phyloP scores from a whole-genome alignment of 2,888 invertebrate species.

The Protodeltote pygarga region DNA sequence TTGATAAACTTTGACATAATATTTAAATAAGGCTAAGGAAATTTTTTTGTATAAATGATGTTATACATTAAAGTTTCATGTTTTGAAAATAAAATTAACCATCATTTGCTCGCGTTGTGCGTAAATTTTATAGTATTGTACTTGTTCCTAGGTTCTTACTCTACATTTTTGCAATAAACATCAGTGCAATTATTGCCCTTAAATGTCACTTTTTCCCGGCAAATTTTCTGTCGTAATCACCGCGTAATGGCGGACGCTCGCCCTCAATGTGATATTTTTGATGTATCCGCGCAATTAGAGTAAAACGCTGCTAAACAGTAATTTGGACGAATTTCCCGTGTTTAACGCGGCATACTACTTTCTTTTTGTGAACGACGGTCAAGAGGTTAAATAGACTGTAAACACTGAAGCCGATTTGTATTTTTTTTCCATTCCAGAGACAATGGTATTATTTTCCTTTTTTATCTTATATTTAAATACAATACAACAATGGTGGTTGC shows the following conservation, averaged over 20 bases:
- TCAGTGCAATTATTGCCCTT: constrained; percentile 28
- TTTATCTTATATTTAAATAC: constrained; percentile 28
- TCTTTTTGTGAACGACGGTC: constrained; percentile 70
- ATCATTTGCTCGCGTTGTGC: no score
- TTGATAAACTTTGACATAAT: no score
- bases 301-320: constrained; percentile 80
- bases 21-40: no score
- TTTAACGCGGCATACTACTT: constrained; percentile 80
- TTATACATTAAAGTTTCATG: no score
- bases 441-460: constrained; percentile 33
- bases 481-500: constrained; percentile 21
- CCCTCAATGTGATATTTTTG: constrained; percentile 69
- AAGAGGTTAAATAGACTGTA: constrained; percentile 82
- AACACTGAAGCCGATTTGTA: constrained; percentile 55
- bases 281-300: constrained; percentile 79
- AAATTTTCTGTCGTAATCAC: constrained; percentile 74
- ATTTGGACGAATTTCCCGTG: constrained; percentile 79
- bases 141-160: no score
- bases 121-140: no score
- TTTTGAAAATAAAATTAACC: no score
- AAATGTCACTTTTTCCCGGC: constrained; percentile 65
- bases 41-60: no score
- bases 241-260: constrained; percentile 64
- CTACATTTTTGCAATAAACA: no score
- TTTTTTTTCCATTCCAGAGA: constrained; percentile 39